Base-by-base conservation (phyloP, 2,797 vertebrate species). In the Brachyalestes nurse region DNA sequence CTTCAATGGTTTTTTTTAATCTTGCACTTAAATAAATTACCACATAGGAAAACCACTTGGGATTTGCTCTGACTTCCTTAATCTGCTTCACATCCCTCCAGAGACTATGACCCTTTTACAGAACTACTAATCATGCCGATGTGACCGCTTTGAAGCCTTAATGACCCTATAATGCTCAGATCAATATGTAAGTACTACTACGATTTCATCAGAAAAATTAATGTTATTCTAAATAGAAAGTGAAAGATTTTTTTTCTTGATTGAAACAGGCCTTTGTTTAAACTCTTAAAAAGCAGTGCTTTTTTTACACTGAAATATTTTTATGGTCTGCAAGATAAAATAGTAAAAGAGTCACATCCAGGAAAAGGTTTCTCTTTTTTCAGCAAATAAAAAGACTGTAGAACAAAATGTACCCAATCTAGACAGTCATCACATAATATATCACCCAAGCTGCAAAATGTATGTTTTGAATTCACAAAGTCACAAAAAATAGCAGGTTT, bases 151-250 rank as follows among this genome's bases (percentile, higher is more conserved):
- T 82, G 81, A 82, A 86, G 85, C 75, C 84, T 66, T 90, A 88
- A 90, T 88, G 84, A 89, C 90, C 85, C 83, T 88, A 88, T 91
- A 89, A 91, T 88, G 90, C 58, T 76, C 73, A 71, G 86, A 92
- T 93, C 91, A 92, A 90, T 92, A 90, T 82, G 80, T 81, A 82
- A 79, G 86, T 84, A 90, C 82, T 61, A 75, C 73, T 77, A 78
- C 72, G 65, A 83, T 83, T 87, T 91, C 85, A 88, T 88, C 82
- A 82, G 81, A 84, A 86, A 72, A 87, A 86, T 87, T 85, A 89
- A 85, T 86, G 82, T 80, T 79, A 78, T 86, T 82, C 85, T 78
- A 89, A 87, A 85, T 83, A 85, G 73, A 87, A 83, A 77, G 80
- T 80, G 77, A 78, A 67, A 73, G 84, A 82, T 45, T 6, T 77